Evolutionary conservation across 1,140 invertebrate species (phyloP).

Genomic region (Druon quercuslanigerum): DNA sequence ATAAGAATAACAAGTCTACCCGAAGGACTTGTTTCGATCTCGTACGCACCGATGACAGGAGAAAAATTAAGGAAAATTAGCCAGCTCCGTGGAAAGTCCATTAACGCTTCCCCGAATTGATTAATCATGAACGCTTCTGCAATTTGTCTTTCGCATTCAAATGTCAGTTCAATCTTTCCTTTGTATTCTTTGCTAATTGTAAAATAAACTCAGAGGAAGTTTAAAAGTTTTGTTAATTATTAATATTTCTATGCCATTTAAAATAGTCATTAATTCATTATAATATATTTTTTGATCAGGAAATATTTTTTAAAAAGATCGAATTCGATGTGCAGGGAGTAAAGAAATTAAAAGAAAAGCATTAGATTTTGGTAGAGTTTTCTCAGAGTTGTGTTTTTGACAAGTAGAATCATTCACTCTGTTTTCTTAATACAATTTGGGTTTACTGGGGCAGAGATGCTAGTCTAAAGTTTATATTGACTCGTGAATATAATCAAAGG

Average conservation of each 20-base stretch:
- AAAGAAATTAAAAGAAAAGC: too few relatives aligned
- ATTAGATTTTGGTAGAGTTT: too few relatives aligned
- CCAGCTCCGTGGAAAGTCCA: slow-evolving; percentile 12
- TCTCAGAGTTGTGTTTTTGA: too few relatives aligned
- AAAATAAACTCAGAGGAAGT: not conserved
- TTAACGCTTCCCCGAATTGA: not conserved
- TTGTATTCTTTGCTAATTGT: not conserved
- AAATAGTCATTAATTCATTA: too few relatives aligned
- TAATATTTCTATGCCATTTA: not conserved
- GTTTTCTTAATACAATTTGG: too few relatives aligned
- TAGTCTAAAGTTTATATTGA: too few relatives aligned
- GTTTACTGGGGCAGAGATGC: too few relatives aligned
- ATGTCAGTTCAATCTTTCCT: not conserved
- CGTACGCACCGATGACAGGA: slow-evolving; percentile 21
- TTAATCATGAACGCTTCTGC: not conserved
- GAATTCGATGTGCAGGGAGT: too few relatives aligned
- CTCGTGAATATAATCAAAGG: too few relatives aligned
- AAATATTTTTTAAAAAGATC: too few relatives aligned
- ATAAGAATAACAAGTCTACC: slow-evolving; percentile 3
- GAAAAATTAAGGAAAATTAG: slow-evolving; percentile 10
- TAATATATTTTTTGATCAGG: too few relatives aligned
- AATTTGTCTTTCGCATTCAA: not conserved
- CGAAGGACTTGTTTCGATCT: slow-evolving; percentile 8
- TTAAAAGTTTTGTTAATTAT: not conserved
- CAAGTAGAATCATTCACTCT: too few relatives aligned